These are phyloP conservation scores for Romanogobio albipinnatus DNA, from an alignment of 2,113 vertebrate species.

Conservation along the genomic window DNA sequence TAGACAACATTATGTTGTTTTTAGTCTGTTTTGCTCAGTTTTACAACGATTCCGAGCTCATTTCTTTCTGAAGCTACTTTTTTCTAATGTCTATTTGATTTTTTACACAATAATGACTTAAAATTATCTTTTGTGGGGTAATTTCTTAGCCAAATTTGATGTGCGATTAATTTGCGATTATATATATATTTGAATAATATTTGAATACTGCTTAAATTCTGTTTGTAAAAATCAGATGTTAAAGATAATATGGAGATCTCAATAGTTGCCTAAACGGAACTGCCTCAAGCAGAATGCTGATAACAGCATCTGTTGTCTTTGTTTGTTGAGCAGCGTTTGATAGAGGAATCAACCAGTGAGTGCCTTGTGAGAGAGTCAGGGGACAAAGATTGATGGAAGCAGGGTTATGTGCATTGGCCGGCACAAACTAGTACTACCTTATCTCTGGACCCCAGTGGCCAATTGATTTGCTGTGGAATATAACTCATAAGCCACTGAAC, in stretches of 20 bases:
- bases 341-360: slow-evolving; percentile 74
- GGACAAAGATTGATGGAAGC: slow-evolving; percentile 90
- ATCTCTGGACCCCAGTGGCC: slow-evolving; percentile 82
- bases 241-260: slow-evolving; percentile 57
- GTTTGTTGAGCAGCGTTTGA: slow-evolving; percentile 77
- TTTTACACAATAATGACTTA: too few species aligned
- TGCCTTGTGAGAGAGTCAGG: slow-evolving; percentile 70
- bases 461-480: slow-evolving; percentile 92
- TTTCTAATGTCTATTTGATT: too few species aligned
- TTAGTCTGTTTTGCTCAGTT: too few species aligned
- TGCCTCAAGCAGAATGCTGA: slow-evolving; percentile 70
- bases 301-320: slow-evolving; percentile 85
- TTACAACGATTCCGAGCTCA: too few species aligned
- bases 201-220: not conserved
- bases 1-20: too few species aligned
- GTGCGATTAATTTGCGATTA: too few species aligned
- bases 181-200: too few species aligned
- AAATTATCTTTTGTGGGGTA: too few species aligned
- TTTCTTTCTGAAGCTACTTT: too few species aligned
- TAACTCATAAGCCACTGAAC: slow-evolving; percentile 76
- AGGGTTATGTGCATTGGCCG: slow-evolving; percentile 82
- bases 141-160: too few species aligned
- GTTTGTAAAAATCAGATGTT: not conserved
- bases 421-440: slow-evolving; percentile 80
- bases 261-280: slow-evolving; percentile 61